Percentiles rank a stretch among this genome's conserved stretches.
Conservation (phyloP, 2,888 invertebrate genomes). For the Agrypnus murinus region DNA sequence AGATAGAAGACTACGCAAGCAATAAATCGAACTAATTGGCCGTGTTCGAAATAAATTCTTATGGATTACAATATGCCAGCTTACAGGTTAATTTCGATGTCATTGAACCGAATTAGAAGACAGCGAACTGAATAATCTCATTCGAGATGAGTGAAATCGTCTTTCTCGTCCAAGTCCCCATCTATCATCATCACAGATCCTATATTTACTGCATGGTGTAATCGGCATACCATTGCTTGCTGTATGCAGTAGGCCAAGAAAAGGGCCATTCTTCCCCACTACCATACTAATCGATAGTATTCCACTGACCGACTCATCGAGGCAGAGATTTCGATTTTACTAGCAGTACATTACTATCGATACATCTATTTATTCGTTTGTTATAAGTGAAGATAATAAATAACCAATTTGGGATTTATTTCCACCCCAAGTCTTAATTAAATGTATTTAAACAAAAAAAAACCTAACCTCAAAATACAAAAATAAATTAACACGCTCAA, state of each 20-base stretch:
- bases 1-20: too few species aligned
- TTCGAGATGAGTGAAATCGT: slow-evolving; percentile 46
- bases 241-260: slow-evolving; percentile 53
- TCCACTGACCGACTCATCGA: slow-evolving; percentile 51
- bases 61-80: slow-evolving; percentile 27
- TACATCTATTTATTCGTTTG: neutral
- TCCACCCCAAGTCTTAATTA: too few species aligned
- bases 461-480: too few species aligned
- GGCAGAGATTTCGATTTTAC: slow-evolving; percentile 59
- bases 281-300: slow-evolving; percentile 36
- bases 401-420: slow-evolving; percentile 21
- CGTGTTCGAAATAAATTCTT: slow-evolving; percentile 29
- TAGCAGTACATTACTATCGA: slow-evolving; percentile 28
- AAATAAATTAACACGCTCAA: too few species aligned
- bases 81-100: slow-evolving; percentile 56
- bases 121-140: slow-evolving; percentile 42
- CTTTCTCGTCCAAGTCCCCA: slow-evolving; percentile 51
- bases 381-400: slow-evolving; percentile 12
- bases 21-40: slow-evolving; percentile 40
- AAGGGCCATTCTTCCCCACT: slow-evolving; percentile 42
- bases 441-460: too few species aligned
- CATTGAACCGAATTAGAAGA: slow-evolving; percentile 66
- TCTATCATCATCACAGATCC: slow-evolving; percentile 66
- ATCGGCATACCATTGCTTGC: slow-evolving; percentile 58
- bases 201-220: slow-evolving; percentile 64